Evolutionary conservation across 2,888 invertebrate species (phyloP).

Genomic region (Acleris sparsana): DNA sequence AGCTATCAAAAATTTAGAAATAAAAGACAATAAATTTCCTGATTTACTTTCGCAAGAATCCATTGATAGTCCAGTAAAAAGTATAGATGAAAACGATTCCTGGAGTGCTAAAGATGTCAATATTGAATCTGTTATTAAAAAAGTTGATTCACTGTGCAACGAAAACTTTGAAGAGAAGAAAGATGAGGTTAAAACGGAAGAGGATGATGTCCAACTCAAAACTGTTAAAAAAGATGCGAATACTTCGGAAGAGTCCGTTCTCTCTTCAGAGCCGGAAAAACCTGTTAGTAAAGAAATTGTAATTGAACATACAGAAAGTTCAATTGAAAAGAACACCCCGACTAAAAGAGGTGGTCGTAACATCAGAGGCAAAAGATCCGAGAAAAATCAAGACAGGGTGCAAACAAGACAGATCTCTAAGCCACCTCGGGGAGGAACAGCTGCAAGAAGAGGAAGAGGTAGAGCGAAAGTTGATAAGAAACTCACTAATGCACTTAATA

Average conservation of each 20-base stretch:
- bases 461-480: constrained; percentile 82
- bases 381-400: constrained; percentile 66
- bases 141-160: constrained; percentile 87
- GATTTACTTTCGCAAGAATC: constrained; percentile 39
- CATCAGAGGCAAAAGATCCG: constrained; percentile 71
- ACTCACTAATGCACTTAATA: constrained; percentile 69
- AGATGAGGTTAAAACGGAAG: constrained; percentile 42
- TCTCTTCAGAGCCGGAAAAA: constrained; percentile 29
- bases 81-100: constrained; percentile 88
- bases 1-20: constrained; percentile 35
- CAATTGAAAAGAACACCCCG: constrained; percentile 47
- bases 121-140: constrained; percentile 92
- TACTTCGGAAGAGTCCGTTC: constrained; percentile 11
- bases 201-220: constrained; percentile 33
- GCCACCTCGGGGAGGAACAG: constrained; percentile 60
- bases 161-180: constrained; percentile 59
- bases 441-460: constrained; percentile 77
- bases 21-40: constrained; percentile 46
- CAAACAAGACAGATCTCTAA: constrained; percentile 78
- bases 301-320: constrained; percentile 48
- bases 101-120: constrained; percentile 92
- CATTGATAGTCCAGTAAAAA: constrained; percentile 61
- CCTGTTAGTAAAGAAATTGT: constrained; percentile 42
- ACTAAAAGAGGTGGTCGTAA: constrained; percentile 72
- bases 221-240: constrained; percentile 34